Conservation (phyloP, 2,113 vertebrate genomes). For the Seriola rivoliana region DNA sequence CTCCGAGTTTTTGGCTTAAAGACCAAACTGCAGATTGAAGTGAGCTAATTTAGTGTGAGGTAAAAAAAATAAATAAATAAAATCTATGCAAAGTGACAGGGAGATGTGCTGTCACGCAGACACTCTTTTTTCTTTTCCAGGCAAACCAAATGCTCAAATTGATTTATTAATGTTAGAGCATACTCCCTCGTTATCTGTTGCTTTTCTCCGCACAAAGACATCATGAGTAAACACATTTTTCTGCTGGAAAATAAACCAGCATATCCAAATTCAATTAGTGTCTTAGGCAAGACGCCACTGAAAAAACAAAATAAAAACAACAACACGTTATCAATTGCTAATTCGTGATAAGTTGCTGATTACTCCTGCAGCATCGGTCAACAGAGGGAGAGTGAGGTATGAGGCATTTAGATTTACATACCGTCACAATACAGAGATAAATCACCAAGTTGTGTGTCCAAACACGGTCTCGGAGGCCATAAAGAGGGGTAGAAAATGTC, state of each 20-base stretch:
- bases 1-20: slow-evolving; percentile 35
- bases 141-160: background rate
- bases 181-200: background rate
- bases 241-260: background rate
- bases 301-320: background rate
- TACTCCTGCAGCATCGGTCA: slow-evolving; percentile 4
- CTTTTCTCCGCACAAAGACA: background rate
- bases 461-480: background rate
- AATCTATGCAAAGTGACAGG: background rate
- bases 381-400: background rate
- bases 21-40: slow-evolving; percentile 40
- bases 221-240: slow-evolving; percentile 1
- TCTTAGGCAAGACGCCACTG: background rate
- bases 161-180: background rate
- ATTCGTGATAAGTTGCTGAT: slow-evolving; percentile 36
- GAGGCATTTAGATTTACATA: background rate
- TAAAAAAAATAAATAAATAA: background rate
- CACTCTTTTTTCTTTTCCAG: background rate
- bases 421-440: background rate
- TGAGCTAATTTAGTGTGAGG: slow-evolving; percentile 31
- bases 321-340: background rate
- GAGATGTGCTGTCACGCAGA: slow-evolving; percentile 10
- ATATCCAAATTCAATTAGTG: slow-evolving; percentile 17
- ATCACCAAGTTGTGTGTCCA: background rate
- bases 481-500: too few relatives aligned